Evolutionary conservation across 2,113 vertebrate species (phyloP), one percentile per base, ranked within the genome.

Genomic region (Martes martes): DNA sequence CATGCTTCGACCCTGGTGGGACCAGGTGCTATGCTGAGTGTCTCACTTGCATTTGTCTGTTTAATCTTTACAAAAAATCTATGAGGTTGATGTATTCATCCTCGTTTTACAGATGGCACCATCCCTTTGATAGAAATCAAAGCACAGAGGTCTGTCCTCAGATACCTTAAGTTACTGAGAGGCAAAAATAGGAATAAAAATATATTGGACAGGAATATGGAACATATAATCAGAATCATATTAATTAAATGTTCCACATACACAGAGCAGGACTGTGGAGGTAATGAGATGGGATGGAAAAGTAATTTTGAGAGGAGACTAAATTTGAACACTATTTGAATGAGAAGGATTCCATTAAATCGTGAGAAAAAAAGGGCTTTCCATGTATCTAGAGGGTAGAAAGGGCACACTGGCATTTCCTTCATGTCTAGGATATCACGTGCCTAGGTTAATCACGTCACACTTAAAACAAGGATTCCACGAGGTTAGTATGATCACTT

Each of bases 161-260:
- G 65, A 73, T 18, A 73, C 78, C 89, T 78, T 42, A 39, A 36
- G 74, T 4, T 47, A 4, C 65, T 79, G 81, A 57, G 36, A 81
- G 59, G 61, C 89, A 86, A 97, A 97, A 96, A 95, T 2, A 95
- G 95, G 83, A 89, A 63, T 33, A 67, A 83, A 89, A 91, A 96
- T 73, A 61, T 31, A 93, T 59, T 69, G 33, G 16, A 42, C 65
- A 89, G 61, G 73, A 86, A 85, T 28, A 76, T 33, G 78, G 89
- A 61, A 55, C 50, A 39, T 45, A 79, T 91, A 52, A 79, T 50
- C 82, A 86, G 95, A 52, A 79, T 50, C 78, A 33, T 74, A 69
- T 23, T 42, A 91, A 97, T 93, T 74, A 85, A 93, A 88, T 28
- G 59, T 86, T 59, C 15, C 15, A 26, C 42, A 67, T 11, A n/a